Base-by-base conservation (phyloP, 2,797 vertebrate genomes). In the Carcharodon carcharias region DNA sequence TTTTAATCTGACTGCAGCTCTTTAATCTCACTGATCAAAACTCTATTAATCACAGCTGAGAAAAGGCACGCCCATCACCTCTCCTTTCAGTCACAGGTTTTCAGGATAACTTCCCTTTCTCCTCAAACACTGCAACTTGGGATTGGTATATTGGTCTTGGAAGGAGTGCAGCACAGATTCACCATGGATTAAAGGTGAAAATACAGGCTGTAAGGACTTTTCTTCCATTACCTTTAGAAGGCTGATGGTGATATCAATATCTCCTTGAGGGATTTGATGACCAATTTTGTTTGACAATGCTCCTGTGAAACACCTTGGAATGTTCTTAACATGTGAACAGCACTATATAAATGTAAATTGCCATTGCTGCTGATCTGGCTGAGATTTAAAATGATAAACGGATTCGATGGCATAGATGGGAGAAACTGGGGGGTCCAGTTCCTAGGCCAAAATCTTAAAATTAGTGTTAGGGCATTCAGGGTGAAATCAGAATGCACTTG, bases 11-110 rank as follows among this genome's bases (percentile, higher is more conserved):
- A 92, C 58, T 21, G 31, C 35, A 18, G 16, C 12, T 11, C 6
- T 92, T 92, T 63, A 92, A 92, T 63, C 31, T 92, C 58, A 21
- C 89, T n/a, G 31, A 61, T 92, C 35, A 58, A 91, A 92, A 61
- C 31, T 5, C 31, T n/a, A 63, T n/a, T 92, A 92, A 92, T 92
- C 56, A 35, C 56, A 63, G 63, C 28, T 18, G 7, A 61, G 31
- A 92, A 8, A 7, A 63, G 58, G 7, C 31, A n/a, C 16, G 40
- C 89, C 58, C 35, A 6, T 21, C 31, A 16, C 56, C 88, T 35
- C 89, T n/a, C 58, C 35, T 63, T 63, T 63, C 58, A 63, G 9
- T 58, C 31, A 1, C 28, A 58, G 14, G 0, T n/a, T 92, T 91
- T 63, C 12, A 92, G 21, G 1, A 50, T 85, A 50, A 50, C 18